phyloP scores from a whole-genome alignment of 2,888 invertebrate species.

The Nasonovia ribisnigri region DNA sequence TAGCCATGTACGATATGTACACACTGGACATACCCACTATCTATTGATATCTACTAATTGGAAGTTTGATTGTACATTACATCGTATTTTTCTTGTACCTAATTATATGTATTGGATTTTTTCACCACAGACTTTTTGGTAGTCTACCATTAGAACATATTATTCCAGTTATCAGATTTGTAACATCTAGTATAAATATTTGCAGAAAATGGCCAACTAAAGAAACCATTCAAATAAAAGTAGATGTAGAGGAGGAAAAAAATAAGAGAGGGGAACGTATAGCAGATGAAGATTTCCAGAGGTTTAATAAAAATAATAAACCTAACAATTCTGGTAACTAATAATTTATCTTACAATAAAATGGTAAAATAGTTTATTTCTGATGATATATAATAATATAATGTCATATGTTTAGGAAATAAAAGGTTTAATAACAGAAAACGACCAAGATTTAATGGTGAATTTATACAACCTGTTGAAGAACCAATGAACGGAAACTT shows the following conservation, averaged over 20 bases:
- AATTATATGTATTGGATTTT: too few relatives aligned
- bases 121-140: too few relatives aligned
- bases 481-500: conserved; percentile 63
- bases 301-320: conserved; percentile 61
- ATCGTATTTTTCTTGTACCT: too few relatives aligned
- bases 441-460: conserved; percentile 31
- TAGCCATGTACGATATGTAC: too few relatives aligned
- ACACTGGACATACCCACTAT: too few relatives aligned
- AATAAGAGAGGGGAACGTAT: conserved; percentile 60
- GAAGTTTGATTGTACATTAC: too few relatives aligned
- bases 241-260: conserved; percentile 55
- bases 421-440: conserved; percentile 52
- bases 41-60: too few relatives aligned
- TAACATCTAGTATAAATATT: not conserved
- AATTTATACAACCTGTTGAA: conserved; percentile 37
- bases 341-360: not conserved
- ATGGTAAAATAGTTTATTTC: not conserved
- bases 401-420: conserved; percentile 9
- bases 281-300: conserved; percentile 59
- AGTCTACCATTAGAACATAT: not conserved
- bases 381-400: not conserved
- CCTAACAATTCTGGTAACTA: conserved; percentile 27
- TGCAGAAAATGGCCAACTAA: conserved; percentile 61
- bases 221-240: conserved; percentile 38
- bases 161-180: not conserved